Evolutionary conservation across 1,140 invertebrate genomes (phyloP), one percentile per base, ranked within the genome.

Genomic region (Lasaia peninsularis): DNA sequence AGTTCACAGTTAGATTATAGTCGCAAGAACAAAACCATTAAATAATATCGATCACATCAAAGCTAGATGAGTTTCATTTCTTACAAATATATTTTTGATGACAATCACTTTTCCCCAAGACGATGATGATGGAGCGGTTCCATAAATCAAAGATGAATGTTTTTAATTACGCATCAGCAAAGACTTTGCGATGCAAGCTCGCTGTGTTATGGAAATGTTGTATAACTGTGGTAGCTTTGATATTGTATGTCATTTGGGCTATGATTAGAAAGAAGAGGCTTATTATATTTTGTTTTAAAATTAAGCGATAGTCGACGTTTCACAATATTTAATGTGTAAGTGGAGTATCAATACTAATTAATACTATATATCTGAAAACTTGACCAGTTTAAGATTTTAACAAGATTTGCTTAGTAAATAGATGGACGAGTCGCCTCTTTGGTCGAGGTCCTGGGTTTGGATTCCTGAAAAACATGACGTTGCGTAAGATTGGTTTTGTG

Each of bases 221-320:
- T 67, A 63, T 73, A 69, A 73, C 71, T 73, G 73, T 66, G 60
- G 71, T 65, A 59, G 69, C 68, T 64, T 65, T 66, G 37, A 57
- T 62, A 65, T 64, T 52, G 34, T 31, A 7, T 70, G 72, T 70
- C 67, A 60, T 67, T 69, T 63, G 55, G 12, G 57, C 5, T 58
- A 21, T 8, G 10, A 12, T 57, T 55, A 28, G 62, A 60, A 69
- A 33, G 37, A 21, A 35, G 58, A 57, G 56, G 53, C 21, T 54
- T 57, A 14, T 53, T 49, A 11, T 11, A 16, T 1, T 28, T 28
- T 28, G 24, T 4, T 28, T 28, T 2, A 7, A 28, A 28, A 0
- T 28, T 1, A 28, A 28, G 24, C 4, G 0, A 28, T 28, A 28
- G 8, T 6, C 8, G 0, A 28, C 8, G n/a, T n/a, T n/a, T n/a